Evolutionary conservation across 2,113 vertebrate species (phyloP), one percentile per base, ranked within the genome.

Genomic region (Platysteira castanea): DNA sequence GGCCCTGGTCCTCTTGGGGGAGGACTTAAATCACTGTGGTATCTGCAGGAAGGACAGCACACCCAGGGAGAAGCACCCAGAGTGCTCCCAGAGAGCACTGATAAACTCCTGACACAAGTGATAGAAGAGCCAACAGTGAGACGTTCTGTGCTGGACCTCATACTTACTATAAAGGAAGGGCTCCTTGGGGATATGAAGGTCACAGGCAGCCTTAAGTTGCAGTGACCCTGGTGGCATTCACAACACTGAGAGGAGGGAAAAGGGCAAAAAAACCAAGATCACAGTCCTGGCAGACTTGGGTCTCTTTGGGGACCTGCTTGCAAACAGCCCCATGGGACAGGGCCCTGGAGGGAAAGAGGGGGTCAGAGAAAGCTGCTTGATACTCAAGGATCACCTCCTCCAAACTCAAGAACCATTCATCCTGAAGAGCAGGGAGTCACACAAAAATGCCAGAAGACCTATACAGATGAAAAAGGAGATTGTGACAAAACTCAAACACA

Each of bases 1-100:
- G 19, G 18, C 6, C 4, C 31, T 35, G 37, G 14, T 70, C n/a
- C 17, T 82, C 6, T 0, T 11, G 1, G 10, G 7, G 17, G 3
- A 56, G 24, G 6, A 56, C 41, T 78, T 90, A 44, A 81, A 67
- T 2, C 37, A 61, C 26, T 7, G 21, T 12, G 3, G 1, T 18
- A 27, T 16, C 37, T 41, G 28, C 24, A 65, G 13, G 7, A 65
- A 61, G 19, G 54, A 77, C 26, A 73, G 54, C 20, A 33, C 4
- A 71, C 5, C 5, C 1, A 3, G 18, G 33, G 14, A 54, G 9
- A 76, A 67, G 21, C 24, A 80, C 24, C 19, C n/a, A 65, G 56
- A 27, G 8, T 0, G 0, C 9, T 85, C 13, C 47, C 9, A 3
- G 14, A 80, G 27, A 69, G 13, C 41, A 44, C 21, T 17, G 21